phyloP scores from a whole-genome alignment of 2,797 vertebrate species.

The Hydrolagus colliei region DNA sequence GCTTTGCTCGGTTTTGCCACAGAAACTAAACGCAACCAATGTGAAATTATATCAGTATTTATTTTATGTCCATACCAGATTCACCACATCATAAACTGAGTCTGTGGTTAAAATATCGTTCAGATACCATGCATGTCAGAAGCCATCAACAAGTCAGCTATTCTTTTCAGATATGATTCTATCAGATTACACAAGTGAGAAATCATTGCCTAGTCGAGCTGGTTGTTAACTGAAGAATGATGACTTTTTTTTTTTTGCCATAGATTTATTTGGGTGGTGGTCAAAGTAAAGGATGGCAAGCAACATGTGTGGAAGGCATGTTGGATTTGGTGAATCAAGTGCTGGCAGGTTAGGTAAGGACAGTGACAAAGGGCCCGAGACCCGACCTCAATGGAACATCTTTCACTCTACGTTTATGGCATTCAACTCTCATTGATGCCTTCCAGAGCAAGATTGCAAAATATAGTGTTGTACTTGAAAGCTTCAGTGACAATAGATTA shows the following conservation, averaged over 20 bases:
- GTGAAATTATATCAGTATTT: too few relatives aligned
- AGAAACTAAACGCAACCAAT: neutral
- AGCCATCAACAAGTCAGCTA: neutral
- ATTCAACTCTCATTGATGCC: neutral
- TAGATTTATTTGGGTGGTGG: neutral
- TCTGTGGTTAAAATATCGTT: neutral
- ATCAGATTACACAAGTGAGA: slow-evolving; percentile 5
- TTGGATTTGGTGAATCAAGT: neutral
- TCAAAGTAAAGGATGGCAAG: neutral
- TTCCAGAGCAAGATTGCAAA: slow-evolving; percentile 28
- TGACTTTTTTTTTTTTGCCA: neutral
- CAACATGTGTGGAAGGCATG: neutral
- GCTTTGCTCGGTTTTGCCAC: neutral
- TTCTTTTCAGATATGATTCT: neutral
- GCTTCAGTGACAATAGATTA: neutral
- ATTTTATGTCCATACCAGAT: neutral
- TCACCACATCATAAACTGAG: neutral
- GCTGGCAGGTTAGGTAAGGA: neutral
- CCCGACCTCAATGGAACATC: neutral
- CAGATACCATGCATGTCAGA: neutral
- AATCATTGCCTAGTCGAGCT: neutral
- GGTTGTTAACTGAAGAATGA: neutral
- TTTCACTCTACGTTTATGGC: neutral
- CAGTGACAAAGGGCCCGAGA: neutral
- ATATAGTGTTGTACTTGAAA: neutral